These are phyloP conservation scores for Nicator chloris DNA, from an alignment of 2,113 vertebrate species.

Conservation along the genomic window DNA sequence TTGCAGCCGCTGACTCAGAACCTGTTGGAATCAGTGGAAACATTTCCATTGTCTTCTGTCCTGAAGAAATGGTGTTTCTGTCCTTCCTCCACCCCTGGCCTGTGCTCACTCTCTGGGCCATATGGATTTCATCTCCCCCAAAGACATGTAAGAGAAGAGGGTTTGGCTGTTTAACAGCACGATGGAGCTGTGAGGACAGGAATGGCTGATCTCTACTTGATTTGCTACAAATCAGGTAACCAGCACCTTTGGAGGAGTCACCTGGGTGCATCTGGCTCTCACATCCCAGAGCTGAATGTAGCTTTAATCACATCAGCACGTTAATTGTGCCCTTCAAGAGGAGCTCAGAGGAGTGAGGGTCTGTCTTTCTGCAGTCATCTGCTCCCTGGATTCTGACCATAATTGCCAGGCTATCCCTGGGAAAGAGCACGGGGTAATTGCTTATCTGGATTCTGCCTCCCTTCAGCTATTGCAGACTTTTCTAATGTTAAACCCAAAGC, in stretches of 20 bases:
- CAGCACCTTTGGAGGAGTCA: constrained; percentile 54
- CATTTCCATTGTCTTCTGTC: constrained; percentile 46
- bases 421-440: constrained; percentile 50
- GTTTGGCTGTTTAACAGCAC: constrained; percentile 58
- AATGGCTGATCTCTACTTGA: constrained; percentile 71
- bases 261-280: constrained; percentile 66
- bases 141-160: constrained; percentile 39
- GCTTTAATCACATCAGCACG: constrained; percentile 68
- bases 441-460: constrained; percentile 43
- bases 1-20: constrained; percentile 66
- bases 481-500: background rate
- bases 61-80: constrained; percentile 28
- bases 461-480: background rate
- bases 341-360: constrained; percentile 58
- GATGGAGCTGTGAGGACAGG: constrained; percentile 47
- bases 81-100: constrained; percentile 29
- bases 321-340: constrained; percentile 67
- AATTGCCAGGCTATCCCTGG: constrained; percentile 67
- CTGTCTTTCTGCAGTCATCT: constrained; percentile 51
- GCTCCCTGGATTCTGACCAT: constrained; percentile 60
- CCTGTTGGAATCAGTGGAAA: constrained; percentile 56
- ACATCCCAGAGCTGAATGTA: constrained; percentile 28
- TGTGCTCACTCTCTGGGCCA: constrained; percentile 21
- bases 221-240: constrained; percentile 77
- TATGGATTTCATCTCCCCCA: constrained; percentile 72